A percentile compares a stretch with the other conserved stretches of the same genome.
These are phyloP conservation scores for Clarias magur DNA, from an alignment of 2,113 vertebrate species.

Conservation along the genomic window DNA sequence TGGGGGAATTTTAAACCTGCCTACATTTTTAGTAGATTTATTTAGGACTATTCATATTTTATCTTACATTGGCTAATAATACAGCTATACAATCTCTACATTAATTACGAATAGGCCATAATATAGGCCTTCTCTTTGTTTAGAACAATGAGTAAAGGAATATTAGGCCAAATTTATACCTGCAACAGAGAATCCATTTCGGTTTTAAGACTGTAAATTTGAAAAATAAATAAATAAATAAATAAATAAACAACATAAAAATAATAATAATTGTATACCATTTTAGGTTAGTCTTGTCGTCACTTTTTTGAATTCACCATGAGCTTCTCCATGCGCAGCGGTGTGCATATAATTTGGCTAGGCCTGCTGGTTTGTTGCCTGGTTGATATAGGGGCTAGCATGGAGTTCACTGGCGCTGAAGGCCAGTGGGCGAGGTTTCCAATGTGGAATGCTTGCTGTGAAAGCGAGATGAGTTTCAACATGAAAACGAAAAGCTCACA, in stretches of 20 bases:
- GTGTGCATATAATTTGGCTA: conserved; percentile 80
- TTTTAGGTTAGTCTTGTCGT: conserved; percentile 35
- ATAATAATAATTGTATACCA: background rate
- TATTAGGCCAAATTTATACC: conserved; percentile 37
- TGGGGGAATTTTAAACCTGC: conserved; percentile 31
- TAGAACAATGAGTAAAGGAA: conserved; percentile 43
- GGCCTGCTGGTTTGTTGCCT: conserved; percentile 83
- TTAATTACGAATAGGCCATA: conserved; percentile 30
- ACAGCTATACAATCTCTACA: background rate
- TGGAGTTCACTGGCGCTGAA: conserved; percentile 94
- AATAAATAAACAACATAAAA: too few relatives aligned
- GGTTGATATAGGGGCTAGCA: conserved; percentile 82
- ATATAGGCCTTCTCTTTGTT: conserved; percentile 18
- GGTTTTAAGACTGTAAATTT: conserved; percentile 40
- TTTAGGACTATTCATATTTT: background rate
- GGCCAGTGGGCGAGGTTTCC: conserved; percentile 98
- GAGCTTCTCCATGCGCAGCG: conserved; percentile 56
- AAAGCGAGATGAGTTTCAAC: conserved; percentile 98
- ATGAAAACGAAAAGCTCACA: conserved; percentile 96
- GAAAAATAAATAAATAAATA: too few relatives aligned
- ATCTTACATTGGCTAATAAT: background rate
- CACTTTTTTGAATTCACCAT: conserved; percentile 49
- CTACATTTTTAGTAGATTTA: conserved; percentile 21
- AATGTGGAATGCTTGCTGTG: conserved; percentile 98
- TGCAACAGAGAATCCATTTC: conserved; percentile 32